Evolutionary conservation across 2,797 vertebrate genomes (phyloP), one percentile per base, ranked within the genome.

Genomic region (Oceanodroma leucorhoa): DNA sequence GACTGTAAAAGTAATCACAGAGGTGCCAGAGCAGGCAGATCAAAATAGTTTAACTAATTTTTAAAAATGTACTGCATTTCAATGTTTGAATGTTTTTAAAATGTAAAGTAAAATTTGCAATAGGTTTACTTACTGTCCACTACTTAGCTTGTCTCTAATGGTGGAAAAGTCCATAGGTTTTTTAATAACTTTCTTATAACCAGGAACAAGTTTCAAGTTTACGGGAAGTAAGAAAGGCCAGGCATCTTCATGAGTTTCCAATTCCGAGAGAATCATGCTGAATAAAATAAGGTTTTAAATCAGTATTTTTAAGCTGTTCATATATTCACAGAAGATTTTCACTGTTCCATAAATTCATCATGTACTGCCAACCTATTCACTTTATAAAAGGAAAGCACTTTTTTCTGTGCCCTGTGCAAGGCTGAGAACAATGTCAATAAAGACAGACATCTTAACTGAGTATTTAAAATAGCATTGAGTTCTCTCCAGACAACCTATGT

Each of bases 91-190:
- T 53, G 38, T 29, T 87, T 82, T 86, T 21, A 16, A 76, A 73
- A 82, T 11, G 4, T 45, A 22, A 80, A 85, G 27, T 70, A 65
- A 70, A 70, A 81, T 80, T 61, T 70, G 77, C 36, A 70, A 24
- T 6, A 83, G 15, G 34, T 96, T 97, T 97, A 99, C 99, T 99
- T 98, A 99, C 99, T 99, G 99, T 98, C 99, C 99, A 98, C 98
- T 99, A 97, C 98, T 99, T 89, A 99, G 99, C 97, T 99, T 99
- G 97, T 99, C 99, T 95, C 99, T 99, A 97, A 99, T 99, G 93
- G 99, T 99, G 94, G 99, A 99, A 97, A 99, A 99, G 98, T 99
- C 99, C 99, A 99, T 99, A 46, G 99, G 99, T 95, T 99, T 99
- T 97, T 99, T 99, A 97, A 99, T 99, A 98, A 99, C 99, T 97